These are phyloP conservation scores for Mesoligia furuncula DNA, from an alignment of 2,888 invertebrate genomes.

Conservation along the genomic window DNA sequence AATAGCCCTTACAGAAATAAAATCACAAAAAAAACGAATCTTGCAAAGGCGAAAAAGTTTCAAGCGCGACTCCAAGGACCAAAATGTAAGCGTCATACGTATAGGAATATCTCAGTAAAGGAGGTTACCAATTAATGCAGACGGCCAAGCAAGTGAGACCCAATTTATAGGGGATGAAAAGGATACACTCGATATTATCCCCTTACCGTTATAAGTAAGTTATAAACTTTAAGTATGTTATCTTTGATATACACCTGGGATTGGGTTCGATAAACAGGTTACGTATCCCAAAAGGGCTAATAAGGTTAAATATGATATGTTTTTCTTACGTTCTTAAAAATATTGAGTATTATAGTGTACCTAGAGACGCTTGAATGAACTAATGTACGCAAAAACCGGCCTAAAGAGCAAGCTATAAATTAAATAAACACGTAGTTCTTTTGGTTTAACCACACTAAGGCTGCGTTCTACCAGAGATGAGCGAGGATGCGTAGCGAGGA, in stretches of 20 bases:
- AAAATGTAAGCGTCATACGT: not conserved
- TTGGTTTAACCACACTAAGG: too few relatives aligned
- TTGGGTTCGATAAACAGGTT: conserved; percentile 5
- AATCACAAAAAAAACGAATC: too few relatives aligned
- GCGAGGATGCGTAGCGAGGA: too few relatives aligned
- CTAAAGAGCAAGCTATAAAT: not conserved
- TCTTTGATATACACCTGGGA: conserved; percentile 40
- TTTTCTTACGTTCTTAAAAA: conserved; percentile 4
- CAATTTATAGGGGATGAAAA: conserved; percentile 40
- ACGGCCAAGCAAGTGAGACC: conserved; percentile 20
- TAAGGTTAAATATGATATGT: conserved; percentile 16
- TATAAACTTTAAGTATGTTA: conserved; percentile 26
- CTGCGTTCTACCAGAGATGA: too few relatives aligned
- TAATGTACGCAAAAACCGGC: not conserved
- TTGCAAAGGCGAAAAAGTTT: not conserved
- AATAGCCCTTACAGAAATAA: too few relatives aligned
- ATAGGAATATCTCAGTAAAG: not conserved
- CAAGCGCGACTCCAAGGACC: not conserved
- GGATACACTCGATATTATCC: conserved; percentile 39
- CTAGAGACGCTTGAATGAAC: not conserved
- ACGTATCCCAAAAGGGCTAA: not conserved
- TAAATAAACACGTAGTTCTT: not conserved
- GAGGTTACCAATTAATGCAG: conserved; percentile 38
- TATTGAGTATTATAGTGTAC: not conserved
- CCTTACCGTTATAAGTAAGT: conserved; percentile 29